Evolutionary conservation across 2,888 invertebrate species (phyloP).

Genomic region (Cosmia pyralina): DNA sequence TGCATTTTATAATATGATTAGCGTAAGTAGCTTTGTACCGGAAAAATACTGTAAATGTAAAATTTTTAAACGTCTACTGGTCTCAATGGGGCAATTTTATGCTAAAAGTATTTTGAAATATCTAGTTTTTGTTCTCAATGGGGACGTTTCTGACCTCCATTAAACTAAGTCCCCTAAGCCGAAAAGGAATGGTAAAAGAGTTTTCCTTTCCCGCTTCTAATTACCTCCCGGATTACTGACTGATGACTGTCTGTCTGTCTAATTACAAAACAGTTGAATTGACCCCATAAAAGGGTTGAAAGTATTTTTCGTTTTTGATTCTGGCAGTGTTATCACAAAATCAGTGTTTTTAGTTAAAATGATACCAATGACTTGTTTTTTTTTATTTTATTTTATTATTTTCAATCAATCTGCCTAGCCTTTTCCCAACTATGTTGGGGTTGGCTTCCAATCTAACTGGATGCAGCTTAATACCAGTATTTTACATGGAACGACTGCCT

Average conservation of each 20-base stretch:
- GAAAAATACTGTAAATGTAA: not conserved
- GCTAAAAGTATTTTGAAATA: not conserved
- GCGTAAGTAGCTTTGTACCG: not conserved
- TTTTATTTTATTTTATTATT: too few species aligned
- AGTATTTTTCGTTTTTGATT: not conserved
- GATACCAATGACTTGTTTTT: not conserved
- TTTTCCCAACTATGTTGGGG: too few species aligned
- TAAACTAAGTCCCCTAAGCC: not conserved
- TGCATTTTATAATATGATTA: not conserved
- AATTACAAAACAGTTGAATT: conserved; percentile 23
- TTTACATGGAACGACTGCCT: too few species aligned
- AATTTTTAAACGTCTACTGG: not conserved
- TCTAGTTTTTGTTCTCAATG: not conserved
- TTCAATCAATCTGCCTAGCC: too few species aligned
- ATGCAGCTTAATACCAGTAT: too few species aligned
- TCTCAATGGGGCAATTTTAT: not conserved
- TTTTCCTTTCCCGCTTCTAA: conserved; percentile 9
- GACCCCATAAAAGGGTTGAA: not conserved
- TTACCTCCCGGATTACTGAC: conserved; percentile 1
- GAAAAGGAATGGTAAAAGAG: not conserved
- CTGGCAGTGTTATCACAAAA: not conserved
- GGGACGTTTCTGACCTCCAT: not conserved
- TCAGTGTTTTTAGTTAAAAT: too few species aligned
- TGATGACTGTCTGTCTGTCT: not conserved
- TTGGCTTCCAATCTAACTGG: too few species aligned